Conservation (phyloP, 2,888 invertebrate genomes). For the Pinctada fucata region DNA sequence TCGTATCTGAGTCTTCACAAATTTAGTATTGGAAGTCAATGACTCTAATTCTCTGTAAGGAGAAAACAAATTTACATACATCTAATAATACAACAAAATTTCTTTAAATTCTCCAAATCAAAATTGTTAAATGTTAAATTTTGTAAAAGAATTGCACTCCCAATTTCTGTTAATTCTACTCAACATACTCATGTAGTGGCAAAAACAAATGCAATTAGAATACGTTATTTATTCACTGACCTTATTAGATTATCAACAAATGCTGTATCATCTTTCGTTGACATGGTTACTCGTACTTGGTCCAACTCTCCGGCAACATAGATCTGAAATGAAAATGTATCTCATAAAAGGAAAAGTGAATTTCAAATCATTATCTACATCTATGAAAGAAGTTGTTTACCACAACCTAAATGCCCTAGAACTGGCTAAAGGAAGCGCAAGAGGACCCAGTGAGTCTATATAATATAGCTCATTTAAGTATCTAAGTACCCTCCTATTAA, state of each 20-base stretch:
- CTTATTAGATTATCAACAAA: slow-evolving; percentile 39
- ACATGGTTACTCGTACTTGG: slow-evolving; percentile 54
- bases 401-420: too few species aligned
- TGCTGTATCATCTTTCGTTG: slow-evolving; percentile 34
- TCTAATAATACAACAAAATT: neutral
- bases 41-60: slow-evolving; percentile 20
- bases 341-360: neutral
- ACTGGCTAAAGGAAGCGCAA: too few species aligned
- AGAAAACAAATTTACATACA: slow-evolving; percentile 3
- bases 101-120: too few species aligned
- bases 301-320: slow-evolving; percentile 52
- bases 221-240: slow-evolving; percentile 31
- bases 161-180: too few species aligned
- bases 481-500: too few species aligned
- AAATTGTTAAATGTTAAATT: too few species aligned
- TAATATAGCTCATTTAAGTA: too few species aligned
- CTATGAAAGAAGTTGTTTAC: too few species aligned
- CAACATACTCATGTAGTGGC: too few species aligned
- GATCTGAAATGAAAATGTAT: slow-evolving; percentile 47
- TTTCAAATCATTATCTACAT: neutral
- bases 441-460: too few species aligned
- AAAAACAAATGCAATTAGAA: too few species aligned
- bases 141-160: too few species aligned
- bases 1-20: slow-evolving; percentile 25
- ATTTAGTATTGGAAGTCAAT: neutral